phyloP scores from a whole-genome alignment of 2,797 vertebrate genomes.

The Eleutherodactylus coqui region DNA sequence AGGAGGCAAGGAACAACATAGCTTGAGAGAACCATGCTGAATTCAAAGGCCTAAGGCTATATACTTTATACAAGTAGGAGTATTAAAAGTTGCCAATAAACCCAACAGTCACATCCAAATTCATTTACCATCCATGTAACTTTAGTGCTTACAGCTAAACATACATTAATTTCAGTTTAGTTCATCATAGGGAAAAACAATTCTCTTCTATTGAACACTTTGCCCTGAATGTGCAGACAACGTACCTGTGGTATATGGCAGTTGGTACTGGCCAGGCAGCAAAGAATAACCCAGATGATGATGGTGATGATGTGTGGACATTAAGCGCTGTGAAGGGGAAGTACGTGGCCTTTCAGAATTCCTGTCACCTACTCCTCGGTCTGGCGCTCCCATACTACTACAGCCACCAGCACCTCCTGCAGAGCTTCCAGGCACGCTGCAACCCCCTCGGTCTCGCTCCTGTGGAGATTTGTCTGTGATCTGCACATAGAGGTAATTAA shows the following conservation, averaged over 20 bases:
- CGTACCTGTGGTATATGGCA: slow-evolving; percentile 94
- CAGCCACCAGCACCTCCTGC: slow-evolving; percentile 75
- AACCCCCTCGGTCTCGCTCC: slow-evolving; percentile 83
- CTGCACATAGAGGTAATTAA: slow-evolving; percentile 65
- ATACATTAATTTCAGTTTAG: too few relatives aligned
- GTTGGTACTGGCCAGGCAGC: slow-evolving; percentile 94
- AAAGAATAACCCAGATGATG: slow-evolving; percentile 95
- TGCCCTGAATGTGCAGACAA: neutral
- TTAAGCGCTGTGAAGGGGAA: slow-evolving; percentile 94
- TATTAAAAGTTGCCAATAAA: neutral
- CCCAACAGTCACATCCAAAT: neutral
- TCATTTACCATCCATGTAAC: neutral
- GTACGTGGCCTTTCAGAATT: slow-evolving; percentile 90
- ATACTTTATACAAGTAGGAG: neutral
- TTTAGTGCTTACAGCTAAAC: too few relatives aligned
- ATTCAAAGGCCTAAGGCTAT: neutral
- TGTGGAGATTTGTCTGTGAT: slow-evolving; percentile 89
- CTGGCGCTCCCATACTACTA: slow-evolving; percentile 73
- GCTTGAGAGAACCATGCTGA: too few relatives aligned
- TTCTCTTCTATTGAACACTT: neutral
- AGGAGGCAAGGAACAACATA: neutral
- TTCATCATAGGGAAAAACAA: neutral
- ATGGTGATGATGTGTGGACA: slow-evolving; percentile 97
- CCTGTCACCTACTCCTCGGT: slow-evolving; percentile 71
- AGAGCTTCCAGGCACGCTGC: slow-evolving; percentile 71